Evolutionary conservation across 1,140 invertebrate species (phyloP), one percentile per base, ranked within the genome.

Genomic region (Drosophila erecta): DNA sequence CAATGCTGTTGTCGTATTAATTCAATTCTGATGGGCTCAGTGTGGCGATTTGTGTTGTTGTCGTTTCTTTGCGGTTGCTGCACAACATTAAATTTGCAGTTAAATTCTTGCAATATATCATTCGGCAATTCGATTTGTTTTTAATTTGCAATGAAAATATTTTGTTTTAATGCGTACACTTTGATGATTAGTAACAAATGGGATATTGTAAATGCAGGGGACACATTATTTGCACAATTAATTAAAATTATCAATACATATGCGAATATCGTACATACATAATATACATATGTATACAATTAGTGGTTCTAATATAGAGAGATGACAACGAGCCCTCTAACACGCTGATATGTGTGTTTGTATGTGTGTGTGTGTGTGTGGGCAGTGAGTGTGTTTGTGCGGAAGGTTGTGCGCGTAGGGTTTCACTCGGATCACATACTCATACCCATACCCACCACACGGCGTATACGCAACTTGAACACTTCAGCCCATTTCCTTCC

Each of bases 161-260:
- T 77, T 54, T 46, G 35, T 51, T 75, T 60, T 71, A 65, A 53
- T 62, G 53, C 51, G 22, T 22, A n/a, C 54, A 60, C 47, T 66
- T 41, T 65, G 3, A 54, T 70, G 77, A 90, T 90, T 90, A 90
- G 86, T 90, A 77, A 90, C 86, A 90, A 90, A 90, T 90, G 86
- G 75, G 66, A 69, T 73, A 58, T 67, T 70, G 37, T 80, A 80
- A 90, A 87, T 90, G 86, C 79, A 71, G 55, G 65, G 41, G 61
- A 79, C 83, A 70, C 73, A 57, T 83, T 86, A 87, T 87, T 86
- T 86, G 83, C 83, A 87, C 83, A 87, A 79, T 80, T 90, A 86
- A 83, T 86, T 90, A 79, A 83, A 65, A 60, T 61, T 60, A 75
- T 50, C 47, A 46, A 73, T 79, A 75, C 74, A 72, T 79, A 83